Base-by-base conservation (phyloP, 2,888 invertebrate genomes). In the Dryobota labecula region DNA sequence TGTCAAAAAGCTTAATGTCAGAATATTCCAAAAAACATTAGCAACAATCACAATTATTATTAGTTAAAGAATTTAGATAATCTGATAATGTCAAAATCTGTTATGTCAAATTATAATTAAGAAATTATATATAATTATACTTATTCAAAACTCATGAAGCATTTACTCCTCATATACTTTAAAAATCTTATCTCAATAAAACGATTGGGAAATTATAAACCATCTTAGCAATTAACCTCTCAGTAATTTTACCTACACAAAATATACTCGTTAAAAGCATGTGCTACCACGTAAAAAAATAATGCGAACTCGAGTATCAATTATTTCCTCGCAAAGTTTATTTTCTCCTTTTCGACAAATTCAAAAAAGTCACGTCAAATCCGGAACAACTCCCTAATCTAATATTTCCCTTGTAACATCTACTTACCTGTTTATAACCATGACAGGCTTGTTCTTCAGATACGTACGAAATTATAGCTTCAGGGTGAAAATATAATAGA, bases 391-490 rank as follows among this genome's bases (percentile, higher is more conserved):
- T 64, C 45, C 49, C 15, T 69, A 82, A 82, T 65, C 51, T 66
- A 62, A 75, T 72, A 65, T 79, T 71, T 68, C 36, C 64, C 45
- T 58, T 72, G 63, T 79, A 70, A 75, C 70, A 69, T 62, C 63
- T 70, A 73, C 61, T 78, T 63, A 67, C 54, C 64, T 65, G 67
- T 72, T 73, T 69, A 64, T 80, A 83, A 77, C 71, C 80, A 75
- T 83, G 81, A 80, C 81, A 80, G 64, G 13, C 70, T 75, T 69
- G 66, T 83, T 74, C 69, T 58, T 64, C 27, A 73, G 45, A 58
- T 73, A 69, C 65, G 54, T 66, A 70, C 68, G 56, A 73, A 83
- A 75, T 75, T 70, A 80, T 83, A 70, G 77, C 83, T 77, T 54
- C 53, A 51, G 68, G 83, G 64, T 20, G 36, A 30, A 66, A 56